Evolutionary conservation across 1,140 invertebrate genomes (phyloP), one percentile per base, ranked within the genome.

Genomic region (Temnothorax longispinosus): DNA sequence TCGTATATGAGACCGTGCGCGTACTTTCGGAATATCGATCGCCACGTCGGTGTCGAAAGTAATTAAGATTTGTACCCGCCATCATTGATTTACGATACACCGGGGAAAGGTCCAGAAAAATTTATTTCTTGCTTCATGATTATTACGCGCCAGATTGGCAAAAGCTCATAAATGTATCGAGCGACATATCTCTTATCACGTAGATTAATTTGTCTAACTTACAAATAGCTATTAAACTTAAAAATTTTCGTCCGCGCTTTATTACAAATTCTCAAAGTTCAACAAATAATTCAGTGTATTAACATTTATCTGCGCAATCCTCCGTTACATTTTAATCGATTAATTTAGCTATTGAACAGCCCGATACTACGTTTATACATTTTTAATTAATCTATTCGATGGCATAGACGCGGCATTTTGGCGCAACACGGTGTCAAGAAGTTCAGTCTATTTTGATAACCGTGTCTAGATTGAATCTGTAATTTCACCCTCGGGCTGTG

Each of bases 401-500:
- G 35, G 8, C 44, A 21, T 27, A 11, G 41, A 82, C 21, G 50
- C 11, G 2, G 1, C 7, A 41, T 13, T 80, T 27, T 35, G 13
- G 18, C 4, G 38, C 35, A 80, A 41, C 35, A 54, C n/a, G 38
- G 8, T 72, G 41, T 78, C 44, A 65, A 38, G 60, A 41, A 32
- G 52, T 13, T 72, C 13, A 13, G 41, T 8, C 65, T 64, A 64
- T 64, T 64, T 64, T 82, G 52, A 82, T 82, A 82, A 72, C 78
- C 56, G 65, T 27, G 27, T 82, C 54, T 72, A 58, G 65, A 82
- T 82, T 82, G 54, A 60, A 82, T 82, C 54, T 82, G 41, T 82
- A 82, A 82, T 82, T 82, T 82, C 32, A 72, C 38, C 78, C 65
- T 72, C 65, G 65, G 54, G 65, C 77, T 18, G 7, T 15, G 41